These are phyloP conservation scores for Cynocephalus volans DNA, from an alignment of 2,113 vertebrate genomes.

Conservation along the genomic window DNA sequence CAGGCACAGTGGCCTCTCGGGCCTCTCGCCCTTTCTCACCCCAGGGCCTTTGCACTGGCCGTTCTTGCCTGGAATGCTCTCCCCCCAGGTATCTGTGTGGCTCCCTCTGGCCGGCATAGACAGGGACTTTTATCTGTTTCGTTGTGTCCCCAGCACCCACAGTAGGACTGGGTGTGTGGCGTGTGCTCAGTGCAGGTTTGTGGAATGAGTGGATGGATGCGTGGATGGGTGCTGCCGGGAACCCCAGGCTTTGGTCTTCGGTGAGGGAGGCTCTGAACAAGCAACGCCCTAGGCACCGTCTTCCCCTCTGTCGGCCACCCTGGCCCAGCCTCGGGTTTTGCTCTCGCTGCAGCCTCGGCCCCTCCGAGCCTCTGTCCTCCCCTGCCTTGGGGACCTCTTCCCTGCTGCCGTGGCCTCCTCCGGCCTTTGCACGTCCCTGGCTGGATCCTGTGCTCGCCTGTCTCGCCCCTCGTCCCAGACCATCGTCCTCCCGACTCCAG, in stretches of 20 bases:
- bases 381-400: neutral
- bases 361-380: neutral
- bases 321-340: neutral
- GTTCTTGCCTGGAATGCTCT: neutral
- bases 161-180: neutral
- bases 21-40: neutral
- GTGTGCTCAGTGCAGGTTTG: neutral
- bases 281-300: rapidly evolving
- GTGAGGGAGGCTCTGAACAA: neutral
- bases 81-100: neutral
- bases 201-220: neutral
- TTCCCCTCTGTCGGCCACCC: neutral
- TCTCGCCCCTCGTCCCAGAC: neutral
- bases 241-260: neutral
- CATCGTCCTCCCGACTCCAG: neutral
- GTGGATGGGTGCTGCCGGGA: neutral
- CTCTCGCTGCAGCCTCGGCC: neutral
- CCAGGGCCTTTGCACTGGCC: neutral
- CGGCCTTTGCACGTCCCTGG: no score
- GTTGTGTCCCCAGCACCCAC: neutral
- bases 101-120: neutral
- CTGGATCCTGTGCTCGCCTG: neutral
- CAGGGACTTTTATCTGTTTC: neutral
- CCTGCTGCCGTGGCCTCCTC: neutral
- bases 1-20: no score